Conservation (phyloP, 2,113 vertebrate genomes). For the Xerus inauris region DNA sequence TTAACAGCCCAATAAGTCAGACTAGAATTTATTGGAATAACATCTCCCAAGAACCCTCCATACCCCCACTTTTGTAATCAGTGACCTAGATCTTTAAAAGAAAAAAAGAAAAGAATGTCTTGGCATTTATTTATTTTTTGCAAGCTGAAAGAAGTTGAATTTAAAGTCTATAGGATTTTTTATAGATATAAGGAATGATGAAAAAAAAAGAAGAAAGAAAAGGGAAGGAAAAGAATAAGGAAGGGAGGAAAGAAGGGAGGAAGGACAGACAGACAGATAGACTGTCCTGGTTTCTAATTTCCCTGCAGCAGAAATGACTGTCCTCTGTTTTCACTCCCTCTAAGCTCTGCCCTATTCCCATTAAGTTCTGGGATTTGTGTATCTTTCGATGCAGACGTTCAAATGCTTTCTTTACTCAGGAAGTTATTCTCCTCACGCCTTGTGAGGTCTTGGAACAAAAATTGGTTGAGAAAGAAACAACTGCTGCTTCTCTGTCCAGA, state of each 20-base stretch:
- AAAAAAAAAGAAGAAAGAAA: not conserved
- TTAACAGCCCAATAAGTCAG: slow-evolving; percentile 62
- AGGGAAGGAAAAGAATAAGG: not conserved
- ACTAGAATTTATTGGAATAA: slow-evolving; percentile 64
- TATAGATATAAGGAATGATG: not conserved
- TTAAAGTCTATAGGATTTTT: slow-evolving; percentile 29
- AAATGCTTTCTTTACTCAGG: slow-evolving; percentile 62
- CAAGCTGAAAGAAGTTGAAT: slow-evolving; percentile 23
- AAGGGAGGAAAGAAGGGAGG: not conserved
- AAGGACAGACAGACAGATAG: not conserved
- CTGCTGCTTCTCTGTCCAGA: slow-evolving; percentile 27
- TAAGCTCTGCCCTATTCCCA: slow-evolving; percentile 8
- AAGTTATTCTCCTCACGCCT: slow-evolving; percentile 69
- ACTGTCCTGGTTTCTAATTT: slow-evolving; percentile 18
- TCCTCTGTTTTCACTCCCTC: not conserved
- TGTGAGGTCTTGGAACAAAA: slow-evolving; percentile 78
- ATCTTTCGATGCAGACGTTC: slow-evolving; percentile 60
- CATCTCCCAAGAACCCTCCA: slow-evolving; percentile 45
- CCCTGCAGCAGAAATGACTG: not conserved
- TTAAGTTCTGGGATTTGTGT: slow-evolving; percentile 61
- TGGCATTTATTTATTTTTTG: not conserved
- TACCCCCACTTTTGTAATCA: slow-evolving; percentile 37
- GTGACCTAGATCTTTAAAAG: slow-evolving; percentile 29
- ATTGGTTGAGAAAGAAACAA: slow-evolving; percentile 54
- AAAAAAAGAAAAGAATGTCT: slow-evolving; percentile 11